Percentiles rank a stretch among this genome's conserved stretches.
These are phyloP conservation scores for Sterna hirundo DNA, from an alignment of 2,113 vertebrate species.

Conservation along the genomic window DNA sequence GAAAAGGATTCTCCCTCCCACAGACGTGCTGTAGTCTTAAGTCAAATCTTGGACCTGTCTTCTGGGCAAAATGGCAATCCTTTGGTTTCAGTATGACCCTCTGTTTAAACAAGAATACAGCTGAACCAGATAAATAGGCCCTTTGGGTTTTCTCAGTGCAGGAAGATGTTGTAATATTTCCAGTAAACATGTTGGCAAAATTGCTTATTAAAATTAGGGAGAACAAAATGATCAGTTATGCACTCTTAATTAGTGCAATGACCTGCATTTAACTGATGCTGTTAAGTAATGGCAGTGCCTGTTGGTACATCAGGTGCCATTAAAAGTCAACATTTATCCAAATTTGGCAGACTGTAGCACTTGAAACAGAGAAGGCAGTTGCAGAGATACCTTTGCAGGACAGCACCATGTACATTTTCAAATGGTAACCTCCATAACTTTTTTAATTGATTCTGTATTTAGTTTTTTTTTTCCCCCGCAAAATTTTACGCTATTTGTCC, in stretches of 20 bases:
- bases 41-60: neutral
- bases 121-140: constrained; percentile 22
- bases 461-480: neutral
- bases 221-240: neutral
- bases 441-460: neutral
- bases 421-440: neutral
- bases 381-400: neutral
- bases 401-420: neutral
- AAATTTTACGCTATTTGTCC: neutral
- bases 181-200: constrained; percentile 35
- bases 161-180: constrained; percentile 40
- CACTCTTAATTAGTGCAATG: neutral
- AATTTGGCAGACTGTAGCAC: neutral
- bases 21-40: neutral
- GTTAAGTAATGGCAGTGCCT: neutral
- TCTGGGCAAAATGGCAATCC: neutral
- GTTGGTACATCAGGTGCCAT: neutral
- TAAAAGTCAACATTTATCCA: neutral
- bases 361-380: neutral
- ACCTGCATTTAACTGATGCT: neutral
- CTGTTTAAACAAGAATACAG: neutral
- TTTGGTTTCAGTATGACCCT: neutral
- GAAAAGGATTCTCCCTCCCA: neutral
- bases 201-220: constrained; percentile 17
- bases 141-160: neutral